Base-by-base conservation (phyloP, 2,888 invertebrate species). In the Volucella inflata region DNA sequence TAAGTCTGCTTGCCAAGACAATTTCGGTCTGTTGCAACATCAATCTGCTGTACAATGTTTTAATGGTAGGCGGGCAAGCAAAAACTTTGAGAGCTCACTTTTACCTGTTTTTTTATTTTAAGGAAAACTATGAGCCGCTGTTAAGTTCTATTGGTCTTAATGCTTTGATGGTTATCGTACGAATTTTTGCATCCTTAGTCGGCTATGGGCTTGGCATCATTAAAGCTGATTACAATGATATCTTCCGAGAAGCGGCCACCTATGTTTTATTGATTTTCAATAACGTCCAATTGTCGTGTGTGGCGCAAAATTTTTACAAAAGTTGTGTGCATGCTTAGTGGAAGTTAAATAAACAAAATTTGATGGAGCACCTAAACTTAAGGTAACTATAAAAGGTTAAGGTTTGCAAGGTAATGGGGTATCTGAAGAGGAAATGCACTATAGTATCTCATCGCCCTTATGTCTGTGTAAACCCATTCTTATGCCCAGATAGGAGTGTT, bases 41-140 rank as follows among this genome's bases (percentile, higher is more conserved):
- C 1, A 48, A 36, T 9, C 51, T 84, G 1, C 55, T 84, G 2
- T 84, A 67, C 12, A 64, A 64, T 40, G 16, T 80, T 12, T 0
- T 67, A 9, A 36, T 4, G 75, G 79, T 84, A 30, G 59, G 74
- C 12, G 10, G 0, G 1, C 21, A 9, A 10, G n/a, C n/a, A n/a
- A 50, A 11, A 4, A 8, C 4, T 8, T n/a, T 9, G 14, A 4
- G 11, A 40, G 11, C 8, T 71, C 12, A 36, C 30, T 64, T 1
- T 46, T 12, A n/a, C n/a, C n/a, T n/a, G 14, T 0, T 11, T 14
- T n/a, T 1, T 9, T 50, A 0, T 17, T 71, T 60, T 2, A 59
- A 84, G 84, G 84, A 79, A 67, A 53, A 84, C 10, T 71, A 71
- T 16, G 75, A 76, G 11, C 53, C 79, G 2, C 42, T 84, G 40